Evolutionary conservation across 2,888 invertebrate species (phyloP).

Genomic region (Phyto melanocephala): DNA sequence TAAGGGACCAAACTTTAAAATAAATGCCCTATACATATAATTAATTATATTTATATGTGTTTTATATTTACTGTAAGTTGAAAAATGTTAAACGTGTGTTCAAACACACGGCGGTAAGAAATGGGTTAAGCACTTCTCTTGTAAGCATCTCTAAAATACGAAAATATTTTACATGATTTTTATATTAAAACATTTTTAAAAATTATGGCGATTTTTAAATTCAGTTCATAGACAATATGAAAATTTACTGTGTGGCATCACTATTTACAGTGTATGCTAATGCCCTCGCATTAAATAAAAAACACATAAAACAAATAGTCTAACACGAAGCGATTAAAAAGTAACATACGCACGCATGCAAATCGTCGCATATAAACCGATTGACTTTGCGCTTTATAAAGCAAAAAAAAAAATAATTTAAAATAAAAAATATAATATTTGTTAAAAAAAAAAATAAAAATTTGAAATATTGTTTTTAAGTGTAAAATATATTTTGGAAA

Average conservation of each 20-base stretch:
- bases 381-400: background rate
- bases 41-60: no score
- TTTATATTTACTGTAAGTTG: no score
- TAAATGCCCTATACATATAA: no score
- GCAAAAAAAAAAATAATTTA: background rate
- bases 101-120: no score
- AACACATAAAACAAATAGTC: slow-evolving; percentile 43
- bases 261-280: background rate
- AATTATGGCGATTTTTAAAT: background rate
- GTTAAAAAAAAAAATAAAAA: background rate
- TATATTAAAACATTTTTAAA: background rate
- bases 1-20: no score
- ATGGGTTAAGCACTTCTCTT: no score
- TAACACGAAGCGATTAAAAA: slow-evolving; percentile 39
- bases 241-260: background rate
- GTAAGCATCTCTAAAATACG: no score
- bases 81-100: no score
- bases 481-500: no score
- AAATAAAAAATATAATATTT: background rate
- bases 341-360: slow-evolving; percentile 17
- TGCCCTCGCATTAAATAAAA: slow-evolving; percentile 27
- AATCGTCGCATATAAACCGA: no score
- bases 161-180: no score
- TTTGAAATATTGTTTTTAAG: background rate
- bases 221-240: background rate